Percentiles rank a stretch among this genome's conserved stretches.
These are phyloP conservation scores for Lampris megalopsis DNA, from an alignment of 2,113 vertebrate genomes.

Conservation along the genomic window DNA sequence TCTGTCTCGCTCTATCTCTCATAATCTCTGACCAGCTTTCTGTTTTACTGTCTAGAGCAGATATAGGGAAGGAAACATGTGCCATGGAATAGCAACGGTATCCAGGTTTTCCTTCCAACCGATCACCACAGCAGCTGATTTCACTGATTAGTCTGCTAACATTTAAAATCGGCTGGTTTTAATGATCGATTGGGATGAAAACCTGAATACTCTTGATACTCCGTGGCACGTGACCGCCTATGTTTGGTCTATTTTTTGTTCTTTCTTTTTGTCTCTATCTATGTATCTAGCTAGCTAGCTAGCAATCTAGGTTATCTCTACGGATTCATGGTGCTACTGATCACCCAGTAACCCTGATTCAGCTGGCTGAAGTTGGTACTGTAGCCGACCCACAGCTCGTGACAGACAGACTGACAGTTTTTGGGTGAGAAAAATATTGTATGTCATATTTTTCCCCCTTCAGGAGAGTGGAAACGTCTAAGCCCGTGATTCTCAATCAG, in stretches of 20 bases:
- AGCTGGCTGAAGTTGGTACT: constrained; percentile 89
- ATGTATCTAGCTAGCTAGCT: constrained; percentile 68
- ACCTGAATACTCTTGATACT: no score
- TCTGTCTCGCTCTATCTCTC: not conserved
- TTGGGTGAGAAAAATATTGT: constrained; percentile 66
- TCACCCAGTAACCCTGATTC: constrained; percentile 93
- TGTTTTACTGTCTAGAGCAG: not conserved
- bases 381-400: constrained; percentile 65
- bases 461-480: constrained; percentile 85
- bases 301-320: constrained; percentile 29
- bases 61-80: no score
- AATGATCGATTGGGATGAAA: no score
- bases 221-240: no score
- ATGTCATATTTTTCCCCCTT: constrained; percentile 75
- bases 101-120: no score
- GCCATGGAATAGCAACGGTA: no score
- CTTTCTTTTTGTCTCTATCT: constrained; percentile 55
- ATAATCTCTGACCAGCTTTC: constrained; percentile 1
- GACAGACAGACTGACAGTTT: constrained; percentile 56
- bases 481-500: no score
- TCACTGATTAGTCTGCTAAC: no score
- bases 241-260: not conserved
- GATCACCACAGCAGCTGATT: no score
- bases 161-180: no score
- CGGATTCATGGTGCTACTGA: constrained; percentile 96